Conservation (phyloP, 2,888 invertebrate genomes). For the Lithophane socia region DNA sequence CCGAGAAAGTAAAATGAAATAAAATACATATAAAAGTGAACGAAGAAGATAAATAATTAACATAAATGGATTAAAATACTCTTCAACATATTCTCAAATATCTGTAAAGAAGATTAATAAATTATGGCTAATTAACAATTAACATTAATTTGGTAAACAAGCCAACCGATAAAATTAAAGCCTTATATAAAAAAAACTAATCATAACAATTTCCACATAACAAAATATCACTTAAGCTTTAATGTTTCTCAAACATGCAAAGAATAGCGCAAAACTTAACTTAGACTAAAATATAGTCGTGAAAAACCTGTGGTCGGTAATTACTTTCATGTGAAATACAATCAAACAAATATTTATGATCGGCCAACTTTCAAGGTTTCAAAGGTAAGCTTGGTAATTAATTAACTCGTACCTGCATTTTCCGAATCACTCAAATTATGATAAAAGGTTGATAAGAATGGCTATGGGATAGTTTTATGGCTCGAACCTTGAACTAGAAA, state of each 20-base stretch:
- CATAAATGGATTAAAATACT: not conserved
- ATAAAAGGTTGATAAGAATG: constrained; percentile 37
- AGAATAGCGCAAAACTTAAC: constrained; percentile 28
- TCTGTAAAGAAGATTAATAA: constrained; percentile 13
- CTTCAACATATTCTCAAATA: not conserved
- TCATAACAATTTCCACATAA: not conserved
- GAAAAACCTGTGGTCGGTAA: constrained; percentile 35
- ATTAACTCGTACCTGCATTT: constrained; percentile 40
- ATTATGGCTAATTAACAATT: not conserved
- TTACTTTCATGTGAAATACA: constrained; percentile 39
- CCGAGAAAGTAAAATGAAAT: not conserved
- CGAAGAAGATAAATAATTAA: not conserved
- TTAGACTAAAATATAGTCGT: not conserved
- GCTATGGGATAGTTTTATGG: constrained; percentile 39
- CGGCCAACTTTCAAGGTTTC: constrained; percentile 36
- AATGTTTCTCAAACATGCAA: constrained; percentile 34
- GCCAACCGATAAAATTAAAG: constrained; percentile 29
- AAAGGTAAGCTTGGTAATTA: constrained; percentile 3
- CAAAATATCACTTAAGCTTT: constrained; percentile 7
- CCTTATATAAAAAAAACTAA: not conserved
- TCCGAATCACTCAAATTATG: constrained; percentile 36
- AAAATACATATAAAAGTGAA: not conserved
- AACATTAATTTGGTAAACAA: constrained; percentile 16
- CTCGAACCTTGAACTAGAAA: constrained; percentile 59
- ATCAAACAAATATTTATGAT: constrained; percentile 40